Evolutionary conservation across 2,888 invertebrate species (phyloP).

Genomic region (Lysandra coridon): DNA sequence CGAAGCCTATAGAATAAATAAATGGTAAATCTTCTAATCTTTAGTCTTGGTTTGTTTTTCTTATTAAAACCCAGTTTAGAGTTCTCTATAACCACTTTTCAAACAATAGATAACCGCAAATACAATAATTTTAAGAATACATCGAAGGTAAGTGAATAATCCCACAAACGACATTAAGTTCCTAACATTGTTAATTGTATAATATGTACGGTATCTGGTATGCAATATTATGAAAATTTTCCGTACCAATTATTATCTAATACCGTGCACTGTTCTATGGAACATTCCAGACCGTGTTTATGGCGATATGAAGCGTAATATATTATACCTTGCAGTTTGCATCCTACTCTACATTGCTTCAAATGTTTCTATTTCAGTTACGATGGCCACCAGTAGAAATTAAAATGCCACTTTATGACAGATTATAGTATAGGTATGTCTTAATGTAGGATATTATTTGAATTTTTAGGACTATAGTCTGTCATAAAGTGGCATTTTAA

Average conservation of each 20-base stretch:
- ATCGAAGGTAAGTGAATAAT: background rate
- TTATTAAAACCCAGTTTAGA: too few species aligned
- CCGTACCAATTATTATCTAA: background rate
- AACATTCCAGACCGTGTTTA: conserved; percentile 1
- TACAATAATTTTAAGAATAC: too few species aligned
- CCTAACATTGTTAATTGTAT: conserved; percentile 6
- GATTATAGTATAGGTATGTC: too few species aligned
- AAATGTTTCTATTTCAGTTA: background rate
- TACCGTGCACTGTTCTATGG: background rate
- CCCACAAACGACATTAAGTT: background rate
- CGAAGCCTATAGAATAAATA: background rate
- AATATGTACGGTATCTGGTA: background rate
- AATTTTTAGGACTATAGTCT: too few species aligned
- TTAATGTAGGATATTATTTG: too few species aligned
- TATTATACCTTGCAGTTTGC: background rate
- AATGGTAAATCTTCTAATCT: background rate
- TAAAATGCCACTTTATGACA: too few species aligned
- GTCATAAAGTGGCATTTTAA: too few species aligned
- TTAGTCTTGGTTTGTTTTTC: too few species aligned
- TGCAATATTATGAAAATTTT: conserved; percentile 17
- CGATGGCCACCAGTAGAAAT: background rate
- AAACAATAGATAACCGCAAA: too few species aligned
- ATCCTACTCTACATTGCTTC: background rate
- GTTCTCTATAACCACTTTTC: too few species aligned
- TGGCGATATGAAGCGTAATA: background rate